Evolutionary conservation across 2,888 invertebrate species (phyloP).

Genomic region (Megamerina dolium): DNA sequence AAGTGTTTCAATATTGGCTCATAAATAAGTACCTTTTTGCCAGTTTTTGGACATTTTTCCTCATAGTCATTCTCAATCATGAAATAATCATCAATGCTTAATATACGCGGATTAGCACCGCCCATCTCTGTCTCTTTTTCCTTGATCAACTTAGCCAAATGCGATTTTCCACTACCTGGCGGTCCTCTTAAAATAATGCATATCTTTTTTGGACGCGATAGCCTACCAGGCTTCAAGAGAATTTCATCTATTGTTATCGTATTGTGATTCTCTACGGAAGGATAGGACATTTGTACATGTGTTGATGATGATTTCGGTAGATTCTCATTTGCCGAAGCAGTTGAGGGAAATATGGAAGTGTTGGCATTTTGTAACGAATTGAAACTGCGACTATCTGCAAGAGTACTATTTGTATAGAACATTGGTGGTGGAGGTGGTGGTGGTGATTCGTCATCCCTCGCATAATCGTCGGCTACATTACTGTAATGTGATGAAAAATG

Average conservation of each 20-base stretch:
- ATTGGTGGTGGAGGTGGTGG: slow-evolving; percentile 24
- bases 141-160: slow-evolving; percentile 81
- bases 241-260: slow-evolving; percentile 75
- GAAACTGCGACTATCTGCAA: slow-evolving; percentile 1
- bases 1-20: not conserved
- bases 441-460: slow-evolving; percentile 7
- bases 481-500: too few species aligned
- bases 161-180: slow-evolving; percentile 93
- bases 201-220: slow-evolving; percentile 68
- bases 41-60: slow-evolving; percentile 45
- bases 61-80: slow-evolving; percentile 78
- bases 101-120: slow-evolving; percentile 82
- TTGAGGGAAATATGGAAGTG: slow-evolving; percentile 36
- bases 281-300: slow-evolving; percentile 30
- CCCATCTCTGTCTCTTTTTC: slow-evolving; percentile 75
- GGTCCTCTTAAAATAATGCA: slow-evolving; percentile 87
- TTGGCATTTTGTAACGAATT: not conserved
- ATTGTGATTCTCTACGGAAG: slow-evolving; percentile 45
- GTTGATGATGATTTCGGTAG: slow-evolving; percentile 21
- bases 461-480: too few species aligned
- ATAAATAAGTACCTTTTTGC: slow-evolving; percentile 35
- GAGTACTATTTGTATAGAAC: slow-evolving; percentile 14
- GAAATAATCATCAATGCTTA: slow-evolving; percentile 94
- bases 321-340: slow-evolving; percentile 33
- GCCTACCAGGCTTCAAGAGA: slow-evolving; percentile 71